These are phyloP conservation scores for Ranitomeya variabilis DNA, from an alignment of 2,113 vertebrate species.

Conservation along the genomic window DNA sequence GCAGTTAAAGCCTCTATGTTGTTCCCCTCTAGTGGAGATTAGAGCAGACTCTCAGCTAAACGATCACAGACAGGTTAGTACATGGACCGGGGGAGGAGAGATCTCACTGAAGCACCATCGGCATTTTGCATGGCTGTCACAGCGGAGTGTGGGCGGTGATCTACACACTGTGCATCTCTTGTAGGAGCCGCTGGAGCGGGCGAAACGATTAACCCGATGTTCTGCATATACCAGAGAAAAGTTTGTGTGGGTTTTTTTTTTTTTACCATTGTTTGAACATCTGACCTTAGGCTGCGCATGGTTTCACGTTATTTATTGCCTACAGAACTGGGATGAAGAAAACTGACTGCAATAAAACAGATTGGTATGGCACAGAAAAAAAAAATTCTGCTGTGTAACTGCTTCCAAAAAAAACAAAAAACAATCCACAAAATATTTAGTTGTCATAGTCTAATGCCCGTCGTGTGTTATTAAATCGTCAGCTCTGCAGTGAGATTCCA, in stretches of 20 bases:
- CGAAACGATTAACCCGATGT: conserved; percentile 61
- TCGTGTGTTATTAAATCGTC: conserved; percentile 90
- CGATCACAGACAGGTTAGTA: conserved; percentile 37
- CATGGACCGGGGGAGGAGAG: not conserved
- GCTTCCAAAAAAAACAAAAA: conserved; percentile 63
- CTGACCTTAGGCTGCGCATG: conserved; percentile 72
- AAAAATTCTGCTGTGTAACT: conserved; percentile 67
- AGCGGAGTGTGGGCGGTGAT: conserved; percentile 58
- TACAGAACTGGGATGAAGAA: conserved; percentile 72
- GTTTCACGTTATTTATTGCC: conserved; percentile 73
- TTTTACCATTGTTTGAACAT: conserved; percentile 90
- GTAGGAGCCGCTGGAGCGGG: conserved; percentile 50
- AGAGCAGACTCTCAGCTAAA: conserved; percentile 30
- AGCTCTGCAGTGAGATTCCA: conserved; percentile 92
- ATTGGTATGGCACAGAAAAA: conserved; percentile 79
- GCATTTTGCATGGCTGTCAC: conserved; percentile 48
- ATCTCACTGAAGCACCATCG: conserved; percentile 61
- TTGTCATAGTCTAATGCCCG: conserved; percentile 82
- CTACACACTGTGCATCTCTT: conserved; percentile 39
- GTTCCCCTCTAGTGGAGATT: conserved; percentile 45
- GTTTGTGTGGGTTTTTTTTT: conserved; percentile 46
- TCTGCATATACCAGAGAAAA: conserved; percentile 61
- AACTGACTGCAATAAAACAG: conserved; percentile 72
- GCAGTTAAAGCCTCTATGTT: conserved; percentile 49
- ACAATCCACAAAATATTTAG: conserved; percentile 67